These are phyloP conservation scores for Proisotoma minuta DNA, from an alignment of 2,888 invertebrate genomes.

Conservation along the genomic window DNA sequence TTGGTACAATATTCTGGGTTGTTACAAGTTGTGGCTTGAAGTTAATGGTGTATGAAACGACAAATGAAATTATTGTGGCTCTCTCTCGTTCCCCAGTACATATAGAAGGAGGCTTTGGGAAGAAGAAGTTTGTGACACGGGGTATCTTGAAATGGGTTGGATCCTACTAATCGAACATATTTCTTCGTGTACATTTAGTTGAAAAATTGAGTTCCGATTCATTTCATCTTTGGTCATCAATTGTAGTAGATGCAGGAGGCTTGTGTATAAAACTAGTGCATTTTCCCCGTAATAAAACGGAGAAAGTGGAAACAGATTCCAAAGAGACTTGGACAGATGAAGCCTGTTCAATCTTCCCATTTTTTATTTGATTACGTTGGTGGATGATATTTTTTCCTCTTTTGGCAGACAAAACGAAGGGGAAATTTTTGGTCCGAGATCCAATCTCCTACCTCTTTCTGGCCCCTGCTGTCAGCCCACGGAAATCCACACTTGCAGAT, in stretches of 20 bases:
- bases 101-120: background rate
- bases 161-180: background rate
- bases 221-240: constrained; percentile 1
- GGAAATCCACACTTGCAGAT: constrained; percentile 64
- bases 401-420: constrained; percentile 45
- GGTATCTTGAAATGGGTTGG: no score
- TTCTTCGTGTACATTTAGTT: constrained; percentile 3
- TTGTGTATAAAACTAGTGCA: no score
- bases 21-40: background rate
- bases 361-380: background rate
- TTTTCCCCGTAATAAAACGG: background rate
- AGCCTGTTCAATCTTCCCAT: background rate
- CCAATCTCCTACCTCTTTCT: constrained; percentile 80
- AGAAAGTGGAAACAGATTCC: background rate
- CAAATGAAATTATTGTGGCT: constrained; percentile 3
- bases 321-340: background rate
- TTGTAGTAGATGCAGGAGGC: no score
- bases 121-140: background rate
- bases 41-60: constrained; percentile 6
- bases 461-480: constrained; percentile 84
- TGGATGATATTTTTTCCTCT: background rate
- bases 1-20: background rate
- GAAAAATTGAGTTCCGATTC: constrained; percentile 6
- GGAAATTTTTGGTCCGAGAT: constrained; percentile 52
- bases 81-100: background rate